Conservation (phyloP, 2,888 invertebrate genomes). For the Aplocera efformata region DNA sequence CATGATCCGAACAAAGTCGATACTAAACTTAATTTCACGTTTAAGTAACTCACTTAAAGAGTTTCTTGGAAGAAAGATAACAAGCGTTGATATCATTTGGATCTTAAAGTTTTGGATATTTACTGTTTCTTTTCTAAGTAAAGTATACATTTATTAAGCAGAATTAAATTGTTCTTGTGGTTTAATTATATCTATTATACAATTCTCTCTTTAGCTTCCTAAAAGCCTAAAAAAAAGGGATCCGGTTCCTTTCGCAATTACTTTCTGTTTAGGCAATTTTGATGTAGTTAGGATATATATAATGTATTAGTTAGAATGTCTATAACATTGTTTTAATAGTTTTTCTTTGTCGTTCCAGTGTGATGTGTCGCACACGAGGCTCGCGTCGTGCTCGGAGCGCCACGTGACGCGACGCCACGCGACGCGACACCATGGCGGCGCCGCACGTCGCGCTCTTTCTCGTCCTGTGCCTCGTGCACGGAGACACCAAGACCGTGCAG, state of each 20-base stretch:
- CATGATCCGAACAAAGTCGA: conserved; percentile 26
- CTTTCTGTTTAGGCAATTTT: too few species aligned
- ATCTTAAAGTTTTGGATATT: conserved; percentile 28
- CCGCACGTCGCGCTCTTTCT: conserved; percentile 60
- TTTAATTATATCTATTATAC: too few species aligned
- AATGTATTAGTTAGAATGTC: too few species aligned
- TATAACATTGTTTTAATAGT: too few species aligned
- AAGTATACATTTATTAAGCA: conserved; percentile 24
- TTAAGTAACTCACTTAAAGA: conserved; percentile 43
- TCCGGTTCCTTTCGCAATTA: too few species aligned
- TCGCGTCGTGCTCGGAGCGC: conserved; percentile 23
- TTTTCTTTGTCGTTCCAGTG: conserved; percentile 29
- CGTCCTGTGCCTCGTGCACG: conserved; percentile 65
- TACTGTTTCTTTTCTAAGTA: conserved; percentile 32
- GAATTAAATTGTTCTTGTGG: too few species aligned
- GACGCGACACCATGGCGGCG: conserved; percentile 56
- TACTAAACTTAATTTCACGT: conserved; percentile 41
- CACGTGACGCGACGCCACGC: conserved; percentile 29
- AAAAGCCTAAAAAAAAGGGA: too few species aligned
- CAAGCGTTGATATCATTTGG: conserved; percentile 39
- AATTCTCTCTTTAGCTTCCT: too few species aligned
- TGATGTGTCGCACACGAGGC: conserved; percentile 13
- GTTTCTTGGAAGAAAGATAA: conserved; percentile 40
- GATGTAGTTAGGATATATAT: too few species aligned
- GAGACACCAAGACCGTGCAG: conserved; percentile 70